These are phyloP conservation scores for Pinctada fucata DNA, from an alignment of 2,888 invertebrate genomes.

Conservation along the genomic window DNA sequence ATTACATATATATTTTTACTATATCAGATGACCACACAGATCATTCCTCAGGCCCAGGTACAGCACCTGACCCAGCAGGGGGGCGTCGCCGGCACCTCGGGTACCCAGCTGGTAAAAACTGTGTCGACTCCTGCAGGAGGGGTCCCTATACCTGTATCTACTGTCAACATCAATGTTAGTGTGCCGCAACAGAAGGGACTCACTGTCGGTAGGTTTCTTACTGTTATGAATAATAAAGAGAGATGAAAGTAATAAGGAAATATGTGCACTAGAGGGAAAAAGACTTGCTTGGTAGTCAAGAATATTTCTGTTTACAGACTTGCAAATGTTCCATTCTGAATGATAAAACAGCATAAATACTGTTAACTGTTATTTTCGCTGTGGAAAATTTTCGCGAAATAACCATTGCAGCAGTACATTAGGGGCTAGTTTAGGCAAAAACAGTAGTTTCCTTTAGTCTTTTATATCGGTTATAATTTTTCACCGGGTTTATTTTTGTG, in stretches of 20 bases:
- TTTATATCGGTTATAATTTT: no score
- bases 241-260: neutral
- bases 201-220: constrained; percentile 51
- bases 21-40: no score
- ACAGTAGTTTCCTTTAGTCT: no score
- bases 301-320: no score
- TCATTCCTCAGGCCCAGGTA: constrained; percentile 60
- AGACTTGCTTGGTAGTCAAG: no score
- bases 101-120: constrained; percentile 83
- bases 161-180: constrained; percentile 75
- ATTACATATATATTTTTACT: no score
- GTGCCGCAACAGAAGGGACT: constrained; percentile 77
- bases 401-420: no score
- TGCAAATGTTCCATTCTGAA: neutral
- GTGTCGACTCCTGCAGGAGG: constrained; percentile 76
- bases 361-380: no score
- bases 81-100: constrained; percentile 79
- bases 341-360: no score
- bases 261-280: neutral
- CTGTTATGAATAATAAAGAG: neutral
- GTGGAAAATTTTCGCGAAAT: no score
- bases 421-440: no score
- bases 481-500: no score
- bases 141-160: constrained; percentile 78
- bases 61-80: constrained; percentile 73